Evolutionary conservation across 2,888 invertebrate species (phyloP), one percentile per base, ranked within the genome.

Genomic region (Chaetogeoica ovagalla): DNA sequence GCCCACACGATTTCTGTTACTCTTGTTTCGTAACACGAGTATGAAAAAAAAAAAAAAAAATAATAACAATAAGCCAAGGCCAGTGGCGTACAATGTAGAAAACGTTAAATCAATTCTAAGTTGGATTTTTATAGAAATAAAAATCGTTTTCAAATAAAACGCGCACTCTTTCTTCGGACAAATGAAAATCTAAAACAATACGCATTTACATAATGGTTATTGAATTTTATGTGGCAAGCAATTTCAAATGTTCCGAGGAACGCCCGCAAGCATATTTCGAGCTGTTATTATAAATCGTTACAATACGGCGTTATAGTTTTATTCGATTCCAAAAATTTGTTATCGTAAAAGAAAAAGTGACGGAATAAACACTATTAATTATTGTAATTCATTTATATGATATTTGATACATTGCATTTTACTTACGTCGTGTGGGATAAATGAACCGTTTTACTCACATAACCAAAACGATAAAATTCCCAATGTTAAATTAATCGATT

Each of bases 171-270:
- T 7, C n/a, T 65, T 48, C 9, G 48, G 23, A 52, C 23, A 9
- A 9, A 68, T 23, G 4, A 52, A 68, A 68, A 68, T 21, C 23
- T 52, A 23, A 52, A 68, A 68, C 48, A 68, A 68, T 23, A 68
- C 48, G 7, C 9, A 68, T 68, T 68, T 68, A 23, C 68, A 68
- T 68, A 68, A 48, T 68, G 68, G 48, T 68, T 68, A 68, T 68
- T 68, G 48, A 68, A 68, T 52, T 68, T 23, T 17, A 68, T 48
- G 23, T 68, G 52, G 23, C 23, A 9, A 43, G 4, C 17, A 21
- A 68, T 48, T 68, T 48, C 23, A 48, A 68, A 68, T 23, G 52
- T 19, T 23, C 21, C 21, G 9, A 39, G 21, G 52, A 68, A 68
- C 23, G 43, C 8, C 8, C n/a, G 48, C 43, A 48, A 68, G 21